Evolutionary conservation across 2,797 vertebrate species (phyloP).

Genomic region (Hylomyscus alleni): DNA sequence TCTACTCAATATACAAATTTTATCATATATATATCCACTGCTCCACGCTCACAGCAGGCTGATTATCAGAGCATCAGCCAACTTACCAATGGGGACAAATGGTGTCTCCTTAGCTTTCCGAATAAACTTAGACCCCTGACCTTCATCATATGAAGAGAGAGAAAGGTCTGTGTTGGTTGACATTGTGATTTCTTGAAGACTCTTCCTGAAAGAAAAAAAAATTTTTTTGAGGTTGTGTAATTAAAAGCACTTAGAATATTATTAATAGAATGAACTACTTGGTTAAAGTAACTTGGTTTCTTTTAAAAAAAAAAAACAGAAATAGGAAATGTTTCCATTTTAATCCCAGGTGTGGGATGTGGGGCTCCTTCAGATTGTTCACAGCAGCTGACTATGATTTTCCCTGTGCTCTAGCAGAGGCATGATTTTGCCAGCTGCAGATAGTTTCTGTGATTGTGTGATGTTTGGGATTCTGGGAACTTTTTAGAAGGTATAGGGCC

Average conservation of each 20-base stretch:
- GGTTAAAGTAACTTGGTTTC: neutral
- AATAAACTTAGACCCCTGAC: slow-evolving; percentile 92
- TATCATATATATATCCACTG: neutral
- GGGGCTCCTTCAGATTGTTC: neutral
- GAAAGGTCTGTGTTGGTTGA: slow-evolving; percentile 84
- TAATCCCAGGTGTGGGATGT: neutral
- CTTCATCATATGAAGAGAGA: slow-evolving; percentile 87
- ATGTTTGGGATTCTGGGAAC: neutral
- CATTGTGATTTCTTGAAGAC: slow-evolving; percentile 89
- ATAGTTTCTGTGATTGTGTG: neutral
- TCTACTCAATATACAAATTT: neutral
- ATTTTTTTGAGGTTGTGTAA: slow-evolving; percentile 34
- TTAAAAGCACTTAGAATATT: slow-evolving; percentile 39
- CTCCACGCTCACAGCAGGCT: neutral
- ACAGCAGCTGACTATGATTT: neutral
- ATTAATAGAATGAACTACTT: slow-evolving; percentile 25
- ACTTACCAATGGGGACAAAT: slow-evolving; percentile 94
- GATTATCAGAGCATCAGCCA: slow-evolving; percentile 30
- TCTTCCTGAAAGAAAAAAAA: slow-evolving; percentile 74
- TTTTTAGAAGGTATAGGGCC: neutral
- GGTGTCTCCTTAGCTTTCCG: slow-evolving; percentile 95
- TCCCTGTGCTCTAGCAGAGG: neutral
- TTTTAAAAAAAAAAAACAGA: neutral
- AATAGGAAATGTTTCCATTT: neutral
- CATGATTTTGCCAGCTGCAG: neutral